These are phyloP conservation scores for Hirundichthys speculiger DNA, from an alignment of 2,113 vertebrate species.

Conservation along the genomic window DNA sequence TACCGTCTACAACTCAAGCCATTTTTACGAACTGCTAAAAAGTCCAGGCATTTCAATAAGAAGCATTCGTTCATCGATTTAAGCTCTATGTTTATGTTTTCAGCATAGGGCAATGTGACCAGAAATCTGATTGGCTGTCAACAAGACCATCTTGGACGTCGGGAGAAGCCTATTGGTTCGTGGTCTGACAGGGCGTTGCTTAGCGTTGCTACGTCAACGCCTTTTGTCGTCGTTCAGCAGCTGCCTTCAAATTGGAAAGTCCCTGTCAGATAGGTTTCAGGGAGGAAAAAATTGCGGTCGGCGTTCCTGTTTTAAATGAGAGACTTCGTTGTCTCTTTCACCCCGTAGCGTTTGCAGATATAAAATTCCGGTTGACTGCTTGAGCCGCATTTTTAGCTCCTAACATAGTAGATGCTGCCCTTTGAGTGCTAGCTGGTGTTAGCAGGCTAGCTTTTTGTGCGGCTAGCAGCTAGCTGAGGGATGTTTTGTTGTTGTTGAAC, in stretches of 20 bases:
- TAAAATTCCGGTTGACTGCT: neutral
- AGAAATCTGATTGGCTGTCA: constrained; percentile 50
- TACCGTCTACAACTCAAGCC: too few species aligned
- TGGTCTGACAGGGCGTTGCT: constrained; percentile 41
- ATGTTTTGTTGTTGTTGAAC: constrained; percentile 81
- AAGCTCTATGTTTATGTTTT: constrained; percentile 67
- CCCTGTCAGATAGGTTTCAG: constrained; percentile 53
- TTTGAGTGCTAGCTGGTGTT: constrained; percentile 49
- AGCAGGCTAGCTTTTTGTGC: constrained; percentile 77
- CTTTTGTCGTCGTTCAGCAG: constrained; percentile 65
- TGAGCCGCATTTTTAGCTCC: neutral
- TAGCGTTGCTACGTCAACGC: constrained; percentile 59
- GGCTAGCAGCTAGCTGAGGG: constrained; percentile 68
- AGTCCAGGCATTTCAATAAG: neutral
- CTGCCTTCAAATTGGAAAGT: constrained; percentile 72
- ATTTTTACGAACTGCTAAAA: neutral
- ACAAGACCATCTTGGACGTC: constrained; percentile 7
- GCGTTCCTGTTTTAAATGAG: constrained; percentile 22
- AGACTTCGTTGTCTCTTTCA: neutral
- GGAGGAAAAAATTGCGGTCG: neutral
- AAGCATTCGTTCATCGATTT: constrained; percentile 23
- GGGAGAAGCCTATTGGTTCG: constrained; percentile 44
- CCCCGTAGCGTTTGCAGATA: neutral
- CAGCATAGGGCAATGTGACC: constrained; percentile 37
- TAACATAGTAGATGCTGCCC: constrained; percentile 24